phyloP scores from a whole-genome alignment of 2,797 vertebrate species.

The Hirundo rustica region DNA sequence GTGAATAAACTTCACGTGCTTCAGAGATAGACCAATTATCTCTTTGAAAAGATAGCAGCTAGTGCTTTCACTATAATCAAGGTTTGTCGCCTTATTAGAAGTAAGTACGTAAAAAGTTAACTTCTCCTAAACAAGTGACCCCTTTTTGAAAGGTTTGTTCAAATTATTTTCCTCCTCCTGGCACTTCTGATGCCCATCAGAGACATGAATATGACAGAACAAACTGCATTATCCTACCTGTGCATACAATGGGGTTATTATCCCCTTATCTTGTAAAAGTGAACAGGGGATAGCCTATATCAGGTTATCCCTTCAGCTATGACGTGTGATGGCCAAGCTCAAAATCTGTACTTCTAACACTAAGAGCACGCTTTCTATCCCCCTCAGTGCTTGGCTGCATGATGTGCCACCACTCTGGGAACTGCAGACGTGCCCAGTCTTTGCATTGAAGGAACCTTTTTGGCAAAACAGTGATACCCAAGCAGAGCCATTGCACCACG shows the following conservation, averaged over 20 bases:
- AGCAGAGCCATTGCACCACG: background rate
- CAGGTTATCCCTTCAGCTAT: background rate
- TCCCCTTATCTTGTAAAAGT: background rate
- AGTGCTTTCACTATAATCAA: background rate
- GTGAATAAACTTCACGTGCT: background rate
- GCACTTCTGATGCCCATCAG: background rate
- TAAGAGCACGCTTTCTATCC: background rate
- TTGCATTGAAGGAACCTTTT: background rate
- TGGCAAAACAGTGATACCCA: background rate
- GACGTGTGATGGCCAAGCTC: background rate
- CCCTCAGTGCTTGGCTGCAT: background rate
- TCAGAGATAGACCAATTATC: background rate
- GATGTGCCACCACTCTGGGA: background rate
- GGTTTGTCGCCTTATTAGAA: background rate
- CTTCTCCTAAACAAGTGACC: background rate
- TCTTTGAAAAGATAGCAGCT: background rate
- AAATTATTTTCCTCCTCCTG: background rate
- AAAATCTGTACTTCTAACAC: background rate
- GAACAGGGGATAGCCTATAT: background rate
- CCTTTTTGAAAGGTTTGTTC: background rate
- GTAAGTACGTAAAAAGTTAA: background rate
- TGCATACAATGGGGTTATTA: fast-evolving
- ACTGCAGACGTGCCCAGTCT: background rate
- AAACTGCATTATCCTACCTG: background rate
- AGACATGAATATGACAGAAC: background rate